Evolutionary conservation across 2,797 vertebrate genomes (phyloP).

Genomic region (Enteromius argenteus): DNA sequence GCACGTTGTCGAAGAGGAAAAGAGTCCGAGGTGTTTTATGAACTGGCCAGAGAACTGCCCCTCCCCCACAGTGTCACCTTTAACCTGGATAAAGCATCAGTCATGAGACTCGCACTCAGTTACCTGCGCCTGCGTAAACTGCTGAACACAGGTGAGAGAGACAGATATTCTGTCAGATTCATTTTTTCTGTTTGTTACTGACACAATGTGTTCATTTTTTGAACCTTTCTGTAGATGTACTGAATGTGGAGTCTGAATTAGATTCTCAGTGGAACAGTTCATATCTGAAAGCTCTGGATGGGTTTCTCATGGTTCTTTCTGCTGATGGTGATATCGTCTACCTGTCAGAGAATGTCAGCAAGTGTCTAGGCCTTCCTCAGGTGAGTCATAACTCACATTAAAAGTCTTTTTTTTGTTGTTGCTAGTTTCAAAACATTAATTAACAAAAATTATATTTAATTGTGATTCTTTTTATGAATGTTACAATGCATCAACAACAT

Average conservation of each 20-base stretch:
- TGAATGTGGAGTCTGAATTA: slow-evolving; percentile 85
- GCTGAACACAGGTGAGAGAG: slow-evolving; percentile 85
- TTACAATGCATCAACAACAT: neutral
- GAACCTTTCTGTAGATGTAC: slow-evolving; percentile 61
- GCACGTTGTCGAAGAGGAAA: slow-evolving; percentile 93
- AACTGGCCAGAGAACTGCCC: slow-evolving; percentile 93
- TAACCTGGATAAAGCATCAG: slow-evolving; percentile 96
- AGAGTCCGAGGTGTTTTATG: slow-evolving; percentile 96
- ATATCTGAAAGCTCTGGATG: slow-evolving; percentile 95
- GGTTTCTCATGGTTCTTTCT: slow-evolving; percentile 97
- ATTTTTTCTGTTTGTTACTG: neutral
- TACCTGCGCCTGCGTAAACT: slow-evolving; percentile 94
- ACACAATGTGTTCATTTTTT: neutral
- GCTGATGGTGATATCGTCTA: slow-evolving; percentile 98
- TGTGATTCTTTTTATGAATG: neutral
- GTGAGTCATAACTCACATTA: slow-evolving; percentile 69
- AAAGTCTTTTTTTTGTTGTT: neutral
- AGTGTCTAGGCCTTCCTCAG: slow-evolving; percentile 96
- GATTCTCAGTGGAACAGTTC: slow-evolving; percentile 91
- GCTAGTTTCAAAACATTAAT: neutral
- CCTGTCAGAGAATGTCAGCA: slow-evolving; percentile 96
- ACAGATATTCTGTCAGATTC: neutral
- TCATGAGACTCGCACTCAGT: slow-evolving; percentile 97
- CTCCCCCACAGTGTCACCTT: slow-evolving; percentile 92
- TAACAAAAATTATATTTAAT: neutral